Percentiles rank a stretch among this genome's conserved stretches.
Conservation (phyloP, 1,140 invertebrate genomes). For the Anastatus disparis region DNA sequence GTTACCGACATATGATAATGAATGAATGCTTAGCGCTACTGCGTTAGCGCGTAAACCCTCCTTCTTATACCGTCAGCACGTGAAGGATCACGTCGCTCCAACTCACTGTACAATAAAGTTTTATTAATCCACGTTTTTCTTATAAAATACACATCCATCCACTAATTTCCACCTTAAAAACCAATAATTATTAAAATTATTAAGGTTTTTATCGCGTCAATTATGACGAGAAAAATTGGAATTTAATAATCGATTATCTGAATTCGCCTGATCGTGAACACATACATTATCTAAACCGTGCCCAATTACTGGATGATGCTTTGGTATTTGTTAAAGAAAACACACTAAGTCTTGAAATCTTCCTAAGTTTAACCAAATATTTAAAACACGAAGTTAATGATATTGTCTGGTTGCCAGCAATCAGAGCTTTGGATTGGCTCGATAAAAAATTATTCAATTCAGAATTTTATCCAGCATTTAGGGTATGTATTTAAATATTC, state of each 20-base stretch:
- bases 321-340: slow-evolving; percentile 73
- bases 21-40: no score
- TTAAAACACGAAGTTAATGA: slow-evolving; percentile 72
- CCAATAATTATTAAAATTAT: no score
- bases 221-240: slow-evolving; percentile 83
- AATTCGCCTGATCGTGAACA: slow-evolving; percentile 65
- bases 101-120: no score
- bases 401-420: slow-evolving; percentile 73
- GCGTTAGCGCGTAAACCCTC: no score
- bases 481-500: slow-evolving; percentile 43
- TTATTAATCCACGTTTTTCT: no score
- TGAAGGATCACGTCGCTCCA: no score
- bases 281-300: slow-evolving; percentile 74
- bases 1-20: no score
- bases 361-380: slow-evolving; percentile 71
- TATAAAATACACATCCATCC: no score
- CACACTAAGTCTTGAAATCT: slow-evolving; percentile 65
- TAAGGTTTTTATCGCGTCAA: slow-evolving; percentile 83
- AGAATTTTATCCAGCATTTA: background rate
- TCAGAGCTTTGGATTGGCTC: slow-evolving; percentile 57
- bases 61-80: no score
- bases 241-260: slow-evolving; percentile 74
- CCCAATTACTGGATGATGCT: slow-evolving; percentile 81
- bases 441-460: slow-evolving; percentile 32
- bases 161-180: no score